These are phyloP conservation scores for Agrypnus murinus DNA, from an alignment of 2,888 invertebrate species.

Conservation along the genomic window DNA sequence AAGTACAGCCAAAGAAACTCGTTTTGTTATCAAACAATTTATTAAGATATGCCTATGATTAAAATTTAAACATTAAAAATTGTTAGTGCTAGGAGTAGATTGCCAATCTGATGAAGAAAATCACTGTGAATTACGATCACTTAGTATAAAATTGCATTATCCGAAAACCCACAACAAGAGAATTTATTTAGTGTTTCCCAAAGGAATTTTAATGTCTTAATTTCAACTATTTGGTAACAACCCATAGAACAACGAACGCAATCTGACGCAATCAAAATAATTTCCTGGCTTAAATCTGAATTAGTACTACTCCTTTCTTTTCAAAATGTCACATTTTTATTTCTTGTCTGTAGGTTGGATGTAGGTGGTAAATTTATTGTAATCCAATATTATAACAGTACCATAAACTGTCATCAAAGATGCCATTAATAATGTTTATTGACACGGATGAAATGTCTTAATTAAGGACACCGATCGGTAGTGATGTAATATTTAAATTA, in stretches of 20 bases:
- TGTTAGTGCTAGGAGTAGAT: no score
- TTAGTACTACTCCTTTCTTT: constrained; percentile 19
- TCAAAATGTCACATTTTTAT: constrained; percentile 25
- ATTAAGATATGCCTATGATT: no score
- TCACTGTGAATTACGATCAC: no score
- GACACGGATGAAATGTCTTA: constrained; percentile 37
- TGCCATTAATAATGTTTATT: constrained; percentile 37
- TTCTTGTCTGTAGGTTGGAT: constrained; percentile 18
- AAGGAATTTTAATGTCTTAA: constrained; percentile 22
- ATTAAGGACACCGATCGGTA: constrained; percentile 30
- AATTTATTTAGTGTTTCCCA: background rate
- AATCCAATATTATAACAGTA: constrained; percentile 42
- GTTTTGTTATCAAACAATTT: no score
- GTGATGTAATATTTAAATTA: constrained; percentile 39
- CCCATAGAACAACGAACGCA: background rate
- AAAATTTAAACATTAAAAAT: no score
- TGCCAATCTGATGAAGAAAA: no score
- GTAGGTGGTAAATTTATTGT: constrained; percentile 42
- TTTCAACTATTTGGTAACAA: constrained; percentile 23
- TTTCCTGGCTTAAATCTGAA: constrained; percentile 28
- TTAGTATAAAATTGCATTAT: no score
- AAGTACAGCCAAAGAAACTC: no score
- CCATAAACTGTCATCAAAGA: constrained; percentile 34
- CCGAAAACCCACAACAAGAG: no score
- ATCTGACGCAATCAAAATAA: constrained; percentile 15